Base-by-base conservation (phyloP, 2,113 vertebrate species). In the Panthera tigris region DNA sequence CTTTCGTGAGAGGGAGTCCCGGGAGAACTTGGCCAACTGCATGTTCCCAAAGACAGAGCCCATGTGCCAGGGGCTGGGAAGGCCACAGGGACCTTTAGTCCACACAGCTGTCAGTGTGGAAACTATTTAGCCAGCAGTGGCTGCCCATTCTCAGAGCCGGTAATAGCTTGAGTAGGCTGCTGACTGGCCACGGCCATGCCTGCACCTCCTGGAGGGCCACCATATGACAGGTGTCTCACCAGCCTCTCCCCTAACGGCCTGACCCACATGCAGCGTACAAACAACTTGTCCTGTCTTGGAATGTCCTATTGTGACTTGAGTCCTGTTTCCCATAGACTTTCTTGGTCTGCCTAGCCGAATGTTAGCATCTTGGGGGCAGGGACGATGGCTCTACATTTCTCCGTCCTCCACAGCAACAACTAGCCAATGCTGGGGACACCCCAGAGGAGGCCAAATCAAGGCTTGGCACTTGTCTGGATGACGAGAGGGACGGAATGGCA, bases 21-120 rank as follows among this genome's bases (percentile, higher is more conserved):
- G n/a, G 55, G 81, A 63, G 31, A 55, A 52, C 16, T 12, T 71
- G 69, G 65, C 19, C 39, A n/a, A 63, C 4, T 5, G 4, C 13
- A 14, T 4, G 1, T 63, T 66, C 25, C n/a, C 79, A 18, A 69
- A 79, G 73, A 55, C 14, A 36, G 39, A 57, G 65, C 19, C 89
- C 2, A 1, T 0, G 9, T 48, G 55, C 78, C 19, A 31, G 39
- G 25, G 9, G 3, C 18, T 6, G 11, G 55, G 65, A 7, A 7
- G 41, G 36, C 83, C 73, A 18, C 45, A 50, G 23, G 11, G 15
- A 76, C 74, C 73, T 89, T 27, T 69, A 27, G 18, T 31, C 27
- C 45, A 27, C 7, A 57, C 15, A 50, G 65, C 36, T 1, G 9
- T 82, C 65, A 0, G 0, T 65, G 6, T 25, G 18, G 33, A 57